Conservation (phyloP, 2,888 invertebrate genomes). For the Pinctada fucata region DNA sequence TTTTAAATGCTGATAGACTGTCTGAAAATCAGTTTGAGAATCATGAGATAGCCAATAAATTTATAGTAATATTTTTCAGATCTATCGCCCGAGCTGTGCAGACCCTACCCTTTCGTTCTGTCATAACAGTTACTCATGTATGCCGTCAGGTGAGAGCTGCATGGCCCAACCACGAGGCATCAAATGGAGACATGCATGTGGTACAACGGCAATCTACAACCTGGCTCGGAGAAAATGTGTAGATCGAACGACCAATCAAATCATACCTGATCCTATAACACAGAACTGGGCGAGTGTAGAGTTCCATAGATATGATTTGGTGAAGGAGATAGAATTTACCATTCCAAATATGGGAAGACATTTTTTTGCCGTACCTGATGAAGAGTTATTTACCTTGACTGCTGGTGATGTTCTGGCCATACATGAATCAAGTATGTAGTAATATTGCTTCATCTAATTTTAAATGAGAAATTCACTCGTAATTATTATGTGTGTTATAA, state of each 20-base stretch:
- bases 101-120: slow-evolving; percentile 31
- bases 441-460: background rate
- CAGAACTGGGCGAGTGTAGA: slow-evolving; percentile 14
- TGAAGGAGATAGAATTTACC: slow-evolving; percentile 29
- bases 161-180: slow-evolving; percentile 26
- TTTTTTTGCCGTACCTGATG: slow-evolving; percentile 46
- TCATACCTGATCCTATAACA: slow-evolving; percentile 17
- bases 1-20: no score
- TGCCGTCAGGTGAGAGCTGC: slow-evolving; percentile 35
- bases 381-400: slow-evolving; percentile 34
- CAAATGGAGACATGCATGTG: slow-evolving; percentile 42
- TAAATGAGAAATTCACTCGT: no score
- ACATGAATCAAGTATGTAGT: slow-evolving; percentile 29
- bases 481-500: no score
- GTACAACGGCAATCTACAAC: slow-evolving; percentile 38
- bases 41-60: no score
- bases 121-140: slow-evolving; percentile 43
- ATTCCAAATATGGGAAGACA: slow-evolving; percentile 31
- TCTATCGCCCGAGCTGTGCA: slow-evolving; percentile 42
- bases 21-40: no score
- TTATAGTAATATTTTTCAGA: slow-evolving; percentile 18
- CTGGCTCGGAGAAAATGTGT: slow-evolving; percentile 37
- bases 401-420: slow-evolving; percentile 44
- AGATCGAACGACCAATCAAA: slow-evolving; percentile 27
- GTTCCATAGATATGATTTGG: slow-evolving; percentile 31